phyloP scores from a whole-genome alignment of 1,140 invertebrate genomes.

The Plectrocnemia conspersa region DNA sequence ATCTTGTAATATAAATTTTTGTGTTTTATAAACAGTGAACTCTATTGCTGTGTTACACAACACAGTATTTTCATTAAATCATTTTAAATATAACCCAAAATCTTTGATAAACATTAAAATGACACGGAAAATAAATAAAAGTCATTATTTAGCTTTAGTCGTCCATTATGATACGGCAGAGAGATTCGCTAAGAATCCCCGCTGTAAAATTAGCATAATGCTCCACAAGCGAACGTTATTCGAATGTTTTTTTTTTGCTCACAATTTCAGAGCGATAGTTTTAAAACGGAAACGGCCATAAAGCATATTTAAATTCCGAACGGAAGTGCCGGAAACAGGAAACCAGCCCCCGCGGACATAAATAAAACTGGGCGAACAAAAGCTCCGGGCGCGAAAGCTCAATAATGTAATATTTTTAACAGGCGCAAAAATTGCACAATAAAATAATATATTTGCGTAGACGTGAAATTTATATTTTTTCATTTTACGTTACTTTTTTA shows the following conservation, averaged over 20 bases:
- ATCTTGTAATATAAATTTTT: too few relatives aligned
- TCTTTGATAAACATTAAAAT: neutral
- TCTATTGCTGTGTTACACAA: too few relatives aligned
- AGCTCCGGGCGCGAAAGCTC: neutral
- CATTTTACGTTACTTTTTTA: neutral
- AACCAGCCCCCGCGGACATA: conserved; percentile 23
- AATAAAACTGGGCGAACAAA: conserved; percentile 11
- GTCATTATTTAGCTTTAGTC: conserved; percentile 21
- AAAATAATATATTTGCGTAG: neutral
- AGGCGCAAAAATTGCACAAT: neutral
- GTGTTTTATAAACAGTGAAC: too few relatives aligned
- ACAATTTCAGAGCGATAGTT: conserved; percentile 20
- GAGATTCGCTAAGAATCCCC: conserved; percentile 11
- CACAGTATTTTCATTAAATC: too few relatives aligned
- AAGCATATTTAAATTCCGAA: conserved; percentile 27
- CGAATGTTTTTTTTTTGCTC: too few relatives aligned
- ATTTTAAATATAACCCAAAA: too few relatives aligned
- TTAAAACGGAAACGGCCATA: conserved; percentile 23
- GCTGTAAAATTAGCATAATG: conserved; percentile 22
- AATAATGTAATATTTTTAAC: conserved; percentile 11
- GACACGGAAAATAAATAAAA: neutral
- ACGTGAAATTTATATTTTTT: neutral
- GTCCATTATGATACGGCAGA: conserved; percentile 8
- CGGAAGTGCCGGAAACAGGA: conserved; percentile 23
- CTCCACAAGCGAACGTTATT: conserved; percentile 10